Evolutionary conservation across 1,140 invertebrate genomes (phyloP), one percentile per base, ranked within the genome.

Genomic region (Thaumetopoea pityocampa): DNA sequence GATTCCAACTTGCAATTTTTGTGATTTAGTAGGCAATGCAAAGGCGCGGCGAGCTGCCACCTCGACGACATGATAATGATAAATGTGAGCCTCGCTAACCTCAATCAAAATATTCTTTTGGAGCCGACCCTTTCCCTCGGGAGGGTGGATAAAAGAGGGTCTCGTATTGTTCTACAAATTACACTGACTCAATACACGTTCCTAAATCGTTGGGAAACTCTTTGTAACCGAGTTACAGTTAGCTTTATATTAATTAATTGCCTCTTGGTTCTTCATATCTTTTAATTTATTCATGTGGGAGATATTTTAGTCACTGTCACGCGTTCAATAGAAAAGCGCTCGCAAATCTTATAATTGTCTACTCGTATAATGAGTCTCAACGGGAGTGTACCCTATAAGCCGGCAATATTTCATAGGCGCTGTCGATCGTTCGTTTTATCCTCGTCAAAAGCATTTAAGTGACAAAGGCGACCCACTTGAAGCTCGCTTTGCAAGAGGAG

Each of bases 21-120:
- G 34, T 53, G 56, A 54, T 54, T 60, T 56, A 49, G 43, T 59
- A 40, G 43, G 46, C 27, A 41, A 26, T 41, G 51, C 33, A 41
- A 56, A 73, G 70, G 70, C 56, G 68, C 59, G 68, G 62, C 59
- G 30, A 50, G 40, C 55, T 64, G 67, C 49, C 62, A 44, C 42
- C 33, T 37, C 51, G 63, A 55, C 66, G 58, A 57, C 60, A 38
- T 73, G 68, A 77, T 80, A 76, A 73, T 77, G 76, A 80, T 69
- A 69, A 80, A 77, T 73, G 68, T 64, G 44, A 51, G 27, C 45
- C 38, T 30, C 49, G 42, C 46, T 53, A 53, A 52, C 62, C 66
- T 66, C 58, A 56, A 68, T 79, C 71, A 70, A 69, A 62, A 65
- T 69, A 70, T 69, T 76, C 68, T 74, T 67, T 60, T 52, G 53